Evolutionary conservation across 2,888 invertebrate species (phyloP), one percentile per base, ranked within the genome.

Genomic region (Gortyna flavago): DNA sequence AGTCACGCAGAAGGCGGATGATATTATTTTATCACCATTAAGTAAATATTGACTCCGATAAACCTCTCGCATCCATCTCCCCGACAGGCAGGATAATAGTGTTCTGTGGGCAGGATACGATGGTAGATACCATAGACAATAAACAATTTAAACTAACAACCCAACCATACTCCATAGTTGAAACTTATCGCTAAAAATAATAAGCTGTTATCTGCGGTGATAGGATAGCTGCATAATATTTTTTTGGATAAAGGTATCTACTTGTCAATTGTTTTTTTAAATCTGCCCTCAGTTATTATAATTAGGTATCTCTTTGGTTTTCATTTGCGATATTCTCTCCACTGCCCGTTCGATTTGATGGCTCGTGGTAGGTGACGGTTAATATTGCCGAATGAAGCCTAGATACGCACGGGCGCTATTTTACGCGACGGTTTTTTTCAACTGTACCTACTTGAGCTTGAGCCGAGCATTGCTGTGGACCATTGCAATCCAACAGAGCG

Each of bases 41-140:
- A 69, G 54, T 57, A 85, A 83, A 83, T 72, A 73, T 32, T 83
- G 51, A 16, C 54, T 13, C 2, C 44, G 85, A 83, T 85, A 81
- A 59, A 72, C 13, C 54, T 57, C 35, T 82, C 67, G n/a, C 81
- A 72, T 85, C 54, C 41, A 81, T 72, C 69, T 70, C 62, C 38
- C 67, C 68, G 61, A 51, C 62, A 76, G 72, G 68, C 78, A 86
- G 83, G 78, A 77, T 72, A 82, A n/a, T n/a, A n/a, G n/a, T n/a
- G n/a, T n/a, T n/a, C n/a, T n/a, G n/a, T n/a, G n/a, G 72, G 68
- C 78, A 86, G 83, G 78, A 77, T 72, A 82, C 61, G 77, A 77
- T 76, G 65, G 38, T 62, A n/a, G n/a, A n/a, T n/a, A 61, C 41
- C 83, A 72, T 69, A 83, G 29, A 82, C 68, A 83, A 59, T 81